Percentiles rank a stretch among this genome's conserved stretches.
Evolutionary conservation across 2,113 vertebrate species (phyloP).

Genomic region (Polyodon spathula): DNA sequence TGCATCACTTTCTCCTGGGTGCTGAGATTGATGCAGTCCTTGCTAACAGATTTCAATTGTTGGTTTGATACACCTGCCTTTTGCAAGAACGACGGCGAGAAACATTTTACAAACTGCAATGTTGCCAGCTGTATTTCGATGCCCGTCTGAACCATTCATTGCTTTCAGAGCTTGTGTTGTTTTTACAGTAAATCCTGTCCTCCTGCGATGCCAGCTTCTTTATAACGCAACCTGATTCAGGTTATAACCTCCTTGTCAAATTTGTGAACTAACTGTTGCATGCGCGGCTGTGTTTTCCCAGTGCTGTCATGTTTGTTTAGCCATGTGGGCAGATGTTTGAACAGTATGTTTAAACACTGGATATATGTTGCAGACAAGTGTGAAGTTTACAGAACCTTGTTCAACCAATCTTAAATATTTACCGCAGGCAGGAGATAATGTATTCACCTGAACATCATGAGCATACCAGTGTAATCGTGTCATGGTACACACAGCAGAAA

Average conservation of each 20-base stretch:
- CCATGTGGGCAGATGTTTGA: conserved; percentile 40
- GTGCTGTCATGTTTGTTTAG: conserved; percentile 35
- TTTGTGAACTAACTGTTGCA: conserved; percentile 26
- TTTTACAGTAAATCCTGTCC: conserved; percentile 15
- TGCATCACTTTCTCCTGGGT: no score
- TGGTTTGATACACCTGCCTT: no score
- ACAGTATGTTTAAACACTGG: conserved; percentile 24
- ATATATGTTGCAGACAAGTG: conserved; percentile 35
- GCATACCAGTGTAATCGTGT: no score
- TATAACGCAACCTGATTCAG: conserved; percentile 23
- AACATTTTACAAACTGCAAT: no score
- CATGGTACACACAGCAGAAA: no score
- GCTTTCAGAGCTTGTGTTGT: conserved; percentile 1
- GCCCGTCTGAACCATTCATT: not conserved
- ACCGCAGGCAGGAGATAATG: not conserved
- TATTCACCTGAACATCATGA: no score
- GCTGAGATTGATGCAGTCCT: no score
- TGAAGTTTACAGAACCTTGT: conserved; percentile 46
- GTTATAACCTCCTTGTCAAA: conserved; percentile 31
- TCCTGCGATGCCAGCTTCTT: conserved; percentile 13
- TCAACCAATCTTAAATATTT: conserved; percentile 28
- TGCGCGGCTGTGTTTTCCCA: conserved; percentile 18
- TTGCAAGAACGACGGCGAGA: no score
- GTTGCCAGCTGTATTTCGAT: no score
- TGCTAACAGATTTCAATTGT: no score